Percentiles rank a stretch among this genome's conserved stretches.
Evolutionary conservation across 2,888 invertebrate genomes (phyloP).

Genomic region (Digitonthophagus gazella): DNA sequence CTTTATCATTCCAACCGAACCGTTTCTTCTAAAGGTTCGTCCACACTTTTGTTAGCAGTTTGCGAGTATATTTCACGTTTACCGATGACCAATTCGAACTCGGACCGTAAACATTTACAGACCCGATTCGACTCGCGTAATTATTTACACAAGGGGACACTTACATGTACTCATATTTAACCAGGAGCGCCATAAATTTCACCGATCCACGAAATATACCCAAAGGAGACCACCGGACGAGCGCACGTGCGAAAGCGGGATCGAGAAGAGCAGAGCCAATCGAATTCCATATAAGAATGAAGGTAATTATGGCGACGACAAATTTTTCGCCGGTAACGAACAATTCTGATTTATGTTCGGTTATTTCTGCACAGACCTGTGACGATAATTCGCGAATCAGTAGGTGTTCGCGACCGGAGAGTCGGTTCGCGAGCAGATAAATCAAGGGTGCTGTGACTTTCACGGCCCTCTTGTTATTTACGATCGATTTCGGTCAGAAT

Average conservation of each 20-base stretch:
- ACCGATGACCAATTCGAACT: background rate
- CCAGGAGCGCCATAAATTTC: background rate
- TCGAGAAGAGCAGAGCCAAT: background rate
- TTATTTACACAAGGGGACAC: background rate
- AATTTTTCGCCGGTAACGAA: background rate
- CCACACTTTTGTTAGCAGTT: background rate
- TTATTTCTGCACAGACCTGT: background rate
- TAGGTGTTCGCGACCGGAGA: background rate
- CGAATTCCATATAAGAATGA: background rate
- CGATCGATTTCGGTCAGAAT: background rate
- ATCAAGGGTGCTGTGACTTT: conserved; percentile 10
- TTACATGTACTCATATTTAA: background rate
- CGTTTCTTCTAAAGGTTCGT: background rate
- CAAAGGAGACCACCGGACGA: background rate
- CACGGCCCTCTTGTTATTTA: background rate
- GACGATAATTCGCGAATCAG: background rate
- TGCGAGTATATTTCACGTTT: too few relatives aligned
- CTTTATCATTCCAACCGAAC: background rate
- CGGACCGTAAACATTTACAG: background rate
- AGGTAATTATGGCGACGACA: background rate
- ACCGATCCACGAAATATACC: background rate
- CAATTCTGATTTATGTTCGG: background rate
- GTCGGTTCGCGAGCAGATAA: conserved; percentile 3
- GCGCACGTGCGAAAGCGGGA: background rate
- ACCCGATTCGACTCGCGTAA: background rate